Conservation (phyloP, 2,797 vertebrate genomes). For the Apogon talboti region DNA sequence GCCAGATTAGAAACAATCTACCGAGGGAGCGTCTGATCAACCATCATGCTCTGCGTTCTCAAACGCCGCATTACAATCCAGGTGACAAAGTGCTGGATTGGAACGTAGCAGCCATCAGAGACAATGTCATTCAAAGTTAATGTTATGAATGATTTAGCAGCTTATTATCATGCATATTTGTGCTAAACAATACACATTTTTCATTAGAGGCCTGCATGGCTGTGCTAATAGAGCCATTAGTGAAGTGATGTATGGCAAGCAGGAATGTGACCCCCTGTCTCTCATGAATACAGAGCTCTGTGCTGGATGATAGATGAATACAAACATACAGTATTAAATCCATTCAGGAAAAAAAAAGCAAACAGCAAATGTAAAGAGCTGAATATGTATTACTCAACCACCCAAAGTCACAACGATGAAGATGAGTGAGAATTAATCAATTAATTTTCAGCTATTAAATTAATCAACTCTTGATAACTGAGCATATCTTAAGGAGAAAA, state of each 20-base stretch:
- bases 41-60: slow-evolving; percentile 72
- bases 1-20: slow-evolving; percentile 82
- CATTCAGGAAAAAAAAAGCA: slow-evolving; percentile 34
- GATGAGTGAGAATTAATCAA: slow-evolving; percentile 25
- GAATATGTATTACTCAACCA: slow-evolving; percentile 5
- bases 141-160: slow-evolving; percentile 84
- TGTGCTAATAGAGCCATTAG: slow-evolving; percentile 86
- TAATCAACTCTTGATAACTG: too few relatives aligned
- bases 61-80: slow-evolving; percentile 60
- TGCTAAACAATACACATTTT: slow-evolving; percentile 86
- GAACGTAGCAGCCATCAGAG: slow-evolving; percentile 62
- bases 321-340: slow-evolving; percentile 44
- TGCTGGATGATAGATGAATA: slow-evolving; percentile 58
- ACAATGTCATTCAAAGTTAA: slow-evolving; percentile 89
- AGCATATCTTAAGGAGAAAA: too few relatives aligned
- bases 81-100: slow-evolving; percentile 70
- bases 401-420: slow-evolving; percentile 19
- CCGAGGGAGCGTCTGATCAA: slow-evolving; percentile 77
- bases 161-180: slow-evolving; percentile 85
- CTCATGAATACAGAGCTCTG: slow-evolving; percentile 29
- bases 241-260: slow-evolving; percentile 78
- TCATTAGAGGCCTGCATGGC: slow-evolving; percentile 78
- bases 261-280: slow-evolving; percentile 80
- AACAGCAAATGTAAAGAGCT: slow-evolving; percentile 49
- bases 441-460: too few relatives aligned